A percentile compares a stretch with the other conserved stretches of the same genome.
Conservation (phyloP, 2,797 vertebrate genomes). For the Thunnus albacares region DNA sequence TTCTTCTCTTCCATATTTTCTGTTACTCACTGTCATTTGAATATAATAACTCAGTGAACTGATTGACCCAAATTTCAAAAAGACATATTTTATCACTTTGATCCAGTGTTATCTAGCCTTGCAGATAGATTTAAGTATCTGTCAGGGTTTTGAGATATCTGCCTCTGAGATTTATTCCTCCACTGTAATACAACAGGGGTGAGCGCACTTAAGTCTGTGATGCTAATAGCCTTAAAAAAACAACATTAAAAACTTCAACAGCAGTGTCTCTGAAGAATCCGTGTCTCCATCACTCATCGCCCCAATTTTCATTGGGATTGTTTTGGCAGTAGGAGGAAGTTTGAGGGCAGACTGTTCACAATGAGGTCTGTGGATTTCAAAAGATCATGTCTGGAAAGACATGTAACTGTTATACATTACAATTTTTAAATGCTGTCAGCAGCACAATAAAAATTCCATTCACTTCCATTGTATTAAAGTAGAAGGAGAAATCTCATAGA, state of each 20-base stretch:
- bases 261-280: not conserved
- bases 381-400: too few relatives aligned
- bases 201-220: not conserved
- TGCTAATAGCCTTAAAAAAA: not conserved
- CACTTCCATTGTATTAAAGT: not conserved
- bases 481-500: not conserved
- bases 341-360: not conserved
- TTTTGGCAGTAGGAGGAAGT: not conserved
- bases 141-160: not conserved
- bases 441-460: not conserved
- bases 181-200: too few relatives aligned
- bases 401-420: too few relatives aligned
- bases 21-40: not conserved
- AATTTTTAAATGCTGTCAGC: not conserved
- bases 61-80: not conserved
- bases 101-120: not conserved
- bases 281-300: not conserved
- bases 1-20: not conserved
- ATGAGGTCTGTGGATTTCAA: not conserved
- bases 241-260: not conserved
- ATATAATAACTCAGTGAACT: not conserved
- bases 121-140: not conserved
- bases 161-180: not conserved
- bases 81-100: not conserved
- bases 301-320: not conserved